A percentile compares a stretch with the other conserved stretches of the same genome.
Evolutionary conservation across 1,140 invertebrate species (phyloP).

Genomic region (Nasonia giraulti): DNA sequence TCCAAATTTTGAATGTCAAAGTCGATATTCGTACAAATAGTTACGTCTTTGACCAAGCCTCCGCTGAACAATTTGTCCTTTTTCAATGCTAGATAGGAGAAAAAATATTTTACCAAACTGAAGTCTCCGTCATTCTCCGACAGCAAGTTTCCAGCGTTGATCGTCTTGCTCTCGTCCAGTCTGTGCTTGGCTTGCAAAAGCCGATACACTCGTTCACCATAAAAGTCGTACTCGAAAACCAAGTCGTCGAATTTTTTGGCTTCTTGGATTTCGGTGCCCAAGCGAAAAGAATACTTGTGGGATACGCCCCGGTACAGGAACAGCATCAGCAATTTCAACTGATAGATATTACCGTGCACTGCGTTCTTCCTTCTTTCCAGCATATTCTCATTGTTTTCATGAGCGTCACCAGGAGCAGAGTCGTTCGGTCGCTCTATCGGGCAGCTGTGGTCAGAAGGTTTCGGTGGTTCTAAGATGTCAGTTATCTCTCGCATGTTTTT

Average conservation of each 20-base stretch:
- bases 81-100: neutral
- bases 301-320: neutral
- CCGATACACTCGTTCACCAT: neutral
- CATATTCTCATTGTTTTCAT: too few species aligned
- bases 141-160: neutral
- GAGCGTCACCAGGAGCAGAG: too few species aligned
- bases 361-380: neutral
- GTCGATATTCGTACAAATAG: slow-evolving; percentile 13
- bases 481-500: too few species aligned
- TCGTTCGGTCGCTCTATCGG: too few species aligned
- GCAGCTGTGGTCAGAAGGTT: too few species aligned
- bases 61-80: neutral
- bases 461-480: too few species aligned
- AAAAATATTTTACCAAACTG: neutral
- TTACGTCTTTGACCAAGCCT: neutral
- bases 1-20: neutral
- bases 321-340: neutral
- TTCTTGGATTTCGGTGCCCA: neutral
- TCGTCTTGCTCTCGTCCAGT: slow-evolving; percentile 1
- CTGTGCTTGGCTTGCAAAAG: slow-evolving; percentile 12
- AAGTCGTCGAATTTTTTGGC: slow-evolving; percentile 10
- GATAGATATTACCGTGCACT: slow-evolving; percentile 10
- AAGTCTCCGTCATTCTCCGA: neutral
- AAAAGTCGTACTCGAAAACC: neutral
- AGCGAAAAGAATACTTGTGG: neutral